Evolutionary conservation across 2,113 vertebrate genomes (phyloP), one percentile per base, ranked within the genome.

Genomic region (Setophaga kirtlandii): DNA sequence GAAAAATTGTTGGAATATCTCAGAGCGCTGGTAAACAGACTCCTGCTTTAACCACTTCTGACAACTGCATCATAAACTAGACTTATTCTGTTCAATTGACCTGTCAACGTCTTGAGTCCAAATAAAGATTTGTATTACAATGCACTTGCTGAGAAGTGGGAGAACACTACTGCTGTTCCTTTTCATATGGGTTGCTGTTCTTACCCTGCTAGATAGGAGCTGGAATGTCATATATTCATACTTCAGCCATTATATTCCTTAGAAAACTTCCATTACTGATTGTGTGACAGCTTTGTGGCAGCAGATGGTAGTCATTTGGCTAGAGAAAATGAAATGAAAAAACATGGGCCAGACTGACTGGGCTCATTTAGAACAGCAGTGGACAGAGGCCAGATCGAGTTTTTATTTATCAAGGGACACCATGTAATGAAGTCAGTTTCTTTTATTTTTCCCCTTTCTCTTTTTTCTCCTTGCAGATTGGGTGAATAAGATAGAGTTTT

Each of bases 121-220:
- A 98, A 99, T 98, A 98, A 98, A 99, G 98, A 99, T 99, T 98
- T 99, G 98, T 99, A 98, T 98, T 99, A 98, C 98, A 98, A 97
- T 98, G 98, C 97, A 97, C 98, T 98, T 98, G 98, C 98, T 95
- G 97, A 98, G 98, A 98, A 98, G 98, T 98, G 97, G 97, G 97
- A 97, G 97, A 98, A 97, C 96, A 84, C 97, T 92, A 75, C 82
- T 89, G 97, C 97, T 97, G 96, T 93, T 97, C 97, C 98, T 97
- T 98, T 97, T 96, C 96, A 97, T 97, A 97, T 96, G 95, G 91
- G 94, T 94, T 96, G 95, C 96, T 97, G 94, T 97, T 97, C 96
- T 97, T 96, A 94, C 91, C 92, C 91, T 97, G 96, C 96, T 97
- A 89, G 80, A 96, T 95, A 95, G 91, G 90, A 97, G 88, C 94